Evolutionary conservation across 2,888 invertebrate species (phyloP), one percentile per base, ranked within the genome.

Genomic region (Agapetus fuscipes): DNA sequence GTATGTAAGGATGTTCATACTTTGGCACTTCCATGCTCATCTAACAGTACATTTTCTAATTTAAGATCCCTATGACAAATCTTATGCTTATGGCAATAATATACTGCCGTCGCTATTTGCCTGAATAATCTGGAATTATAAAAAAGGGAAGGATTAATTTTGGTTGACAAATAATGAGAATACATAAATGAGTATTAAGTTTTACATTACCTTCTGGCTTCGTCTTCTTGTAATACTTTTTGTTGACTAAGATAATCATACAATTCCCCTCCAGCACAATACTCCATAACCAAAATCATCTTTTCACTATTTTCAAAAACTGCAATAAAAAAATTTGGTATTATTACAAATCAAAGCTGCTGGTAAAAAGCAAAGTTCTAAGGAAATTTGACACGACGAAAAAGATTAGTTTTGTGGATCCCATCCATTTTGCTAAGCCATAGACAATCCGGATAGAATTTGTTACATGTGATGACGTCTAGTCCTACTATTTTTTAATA

Each of bases 281-380:
- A 97, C 67, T 98, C 97, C 96, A 98, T 96, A 20, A 98, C 96
- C 50, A 98, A 76, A 52, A 98, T 95, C 81, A 98, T 97, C 72
- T 96, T 95, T 67, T 98, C 97, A 56, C 90, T 83, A 71, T 97
- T 98, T 74, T 98, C 98, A 72, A 98, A 98, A 53, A 98, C 97
- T 93, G 70, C 49, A 76, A 72, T 48, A 44, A 53, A 50, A 50
- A 44, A 37, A 45, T 7, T 13, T 20, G n/a, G 24, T 26, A n/a
- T n/a, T n/a, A n/a, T n/a, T n/a, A n/a, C n/a, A n/a, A n/a, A n/a
- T n/a, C n/a, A n/a, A n/a, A n/a, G n/a, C n/a, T n/a, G n/a, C n/a
- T n/a, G n/a, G n/a, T n/a, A n/a, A n/a, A n/a, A n/a, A n/a, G n/a
- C n/a, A n/a, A n/a, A n/a, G n/a, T n/a, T n/a, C n/a, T n/a, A n/a